Percentiles rank a stretch among this genome's conserved stretches.
These are phyloP conservation scores for Tiliacea citrago DNA, from an alignment of 2,888 invertebrate genomes.

Conservation along the genomic window DNA sequence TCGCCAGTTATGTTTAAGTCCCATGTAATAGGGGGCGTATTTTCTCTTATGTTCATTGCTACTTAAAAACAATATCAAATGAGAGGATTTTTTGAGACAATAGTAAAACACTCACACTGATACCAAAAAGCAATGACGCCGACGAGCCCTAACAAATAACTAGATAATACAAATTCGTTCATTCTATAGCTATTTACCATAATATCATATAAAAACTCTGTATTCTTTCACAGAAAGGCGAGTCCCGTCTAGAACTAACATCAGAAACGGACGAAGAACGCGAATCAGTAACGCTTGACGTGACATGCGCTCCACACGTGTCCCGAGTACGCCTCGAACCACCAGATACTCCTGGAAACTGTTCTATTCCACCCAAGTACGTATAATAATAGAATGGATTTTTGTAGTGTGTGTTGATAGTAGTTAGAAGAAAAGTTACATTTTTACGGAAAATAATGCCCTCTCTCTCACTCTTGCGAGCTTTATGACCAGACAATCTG, in stretches of 20 bases:
- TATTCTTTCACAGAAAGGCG: slow-evolving; percentile 81
- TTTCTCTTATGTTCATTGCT: no score
- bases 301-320: slow-evolving; percentile 82
- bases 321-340: slow-evolving; percentile 81
- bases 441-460: no score
- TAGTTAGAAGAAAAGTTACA: no score
- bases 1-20: no score
- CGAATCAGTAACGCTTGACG: slow-evolving; percentile 79
- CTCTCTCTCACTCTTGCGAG: no score
- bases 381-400: no score
- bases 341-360: slow-evolving; percentile 80
- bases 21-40: no score
- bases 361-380: slow-evolving; percentile 80
- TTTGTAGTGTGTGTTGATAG: no score
- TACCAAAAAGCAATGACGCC: background rate
- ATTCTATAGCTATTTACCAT: background rate
- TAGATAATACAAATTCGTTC: background rate
- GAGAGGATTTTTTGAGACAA: no score
- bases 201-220: background rate
- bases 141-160: background rate
- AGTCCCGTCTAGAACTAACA: slow-evolving; percentile 75
- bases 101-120: background rate
- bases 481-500: no score
- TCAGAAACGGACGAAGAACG: slow-evolving; percentile 79
- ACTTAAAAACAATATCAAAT: no score